Evolutionary conservation across 2,888 invertebrate genomes (phyloP).

Genomic region (Dioctria linearis): DNA sequence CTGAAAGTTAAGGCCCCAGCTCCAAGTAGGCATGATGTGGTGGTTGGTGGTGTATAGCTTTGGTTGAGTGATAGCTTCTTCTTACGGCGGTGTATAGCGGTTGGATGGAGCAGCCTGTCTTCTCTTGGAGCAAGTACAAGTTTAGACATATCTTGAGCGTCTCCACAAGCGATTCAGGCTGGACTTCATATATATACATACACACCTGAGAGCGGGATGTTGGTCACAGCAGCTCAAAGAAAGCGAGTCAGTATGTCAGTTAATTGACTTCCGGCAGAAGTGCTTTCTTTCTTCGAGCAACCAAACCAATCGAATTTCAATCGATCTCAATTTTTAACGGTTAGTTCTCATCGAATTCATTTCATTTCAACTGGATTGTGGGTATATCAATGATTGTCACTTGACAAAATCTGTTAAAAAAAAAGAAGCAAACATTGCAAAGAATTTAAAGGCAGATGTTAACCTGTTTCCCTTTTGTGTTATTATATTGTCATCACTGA

Average conservation of each 20-base stretch:
- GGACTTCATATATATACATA: not conserved
- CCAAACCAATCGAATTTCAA: conserved; percentile 45
- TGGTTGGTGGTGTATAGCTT: too few relatives aligned
- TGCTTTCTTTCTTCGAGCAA: conserved; percentile 48
- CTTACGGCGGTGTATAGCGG: not conserved
- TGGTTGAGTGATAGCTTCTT: conserved; percentile 20
- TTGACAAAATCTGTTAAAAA: conserved; percentile 25
- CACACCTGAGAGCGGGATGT: conserved; percentile 54
- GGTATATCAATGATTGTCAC: conserved; percentile 17
- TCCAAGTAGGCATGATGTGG: not conserved
- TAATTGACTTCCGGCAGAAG: conserved; percentile 65
- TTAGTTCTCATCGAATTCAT: conserved; percentile 31
- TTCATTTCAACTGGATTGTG: not conserved
- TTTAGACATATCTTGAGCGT: conserved; percentile 31
- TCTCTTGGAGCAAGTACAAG: conserved; percentile 16
- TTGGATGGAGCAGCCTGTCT: not conserved
- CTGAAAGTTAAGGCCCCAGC: conserved; percentile 22
- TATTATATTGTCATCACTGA: not conserved
- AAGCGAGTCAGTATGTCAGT: conserved; percentile 73
- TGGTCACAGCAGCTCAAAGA: conserved; percentile 65
- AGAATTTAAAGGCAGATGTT: conserved; percentile 26
- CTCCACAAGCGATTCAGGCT: conserved; percentile 9
- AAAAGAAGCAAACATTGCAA: not conserved
- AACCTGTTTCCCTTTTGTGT: conserved; percentile 34
- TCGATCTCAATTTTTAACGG: conserved; percentile 50